Percentiles rank a stretch among this genome's conserved stretches.
These are phyloP conservation scores for Reticulitermes lucifugus DNA, from an alignment of 2,888 invertebrate species.

Conservation along the genomic window DNA sequence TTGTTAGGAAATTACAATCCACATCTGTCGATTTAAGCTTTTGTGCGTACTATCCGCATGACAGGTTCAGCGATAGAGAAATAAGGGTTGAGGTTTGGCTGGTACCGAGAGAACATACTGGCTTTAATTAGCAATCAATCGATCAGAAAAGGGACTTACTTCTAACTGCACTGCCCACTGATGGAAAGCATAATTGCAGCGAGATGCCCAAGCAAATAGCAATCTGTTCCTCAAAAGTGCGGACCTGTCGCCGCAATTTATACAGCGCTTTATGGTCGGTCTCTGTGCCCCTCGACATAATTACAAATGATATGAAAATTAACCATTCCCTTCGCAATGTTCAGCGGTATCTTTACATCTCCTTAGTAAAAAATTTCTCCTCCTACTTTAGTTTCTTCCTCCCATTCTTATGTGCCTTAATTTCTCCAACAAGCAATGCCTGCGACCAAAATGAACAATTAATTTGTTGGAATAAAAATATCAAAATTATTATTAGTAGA, in stretches of 20 bases:
- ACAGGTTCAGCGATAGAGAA: neutral
- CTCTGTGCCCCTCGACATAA: neutral
- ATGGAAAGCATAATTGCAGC: neutral
- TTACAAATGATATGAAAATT: neutral
- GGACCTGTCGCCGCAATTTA: neutral
- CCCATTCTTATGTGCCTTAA: no score
- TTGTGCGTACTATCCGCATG: neutral
- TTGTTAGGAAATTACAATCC: neutral
- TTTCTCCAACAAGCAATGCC: no score
- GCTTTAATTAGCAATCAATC: neutral
- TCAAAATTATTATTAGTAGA: no score
- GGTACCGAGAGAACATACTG: neutral
- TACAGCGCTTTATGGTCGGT: no score
- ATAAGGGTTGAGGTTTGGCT: neutral
- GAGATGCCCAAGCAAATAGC: neutral
- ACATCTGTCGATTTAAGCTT: constrained; percentile 8
- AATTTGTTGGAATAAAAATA: no score
- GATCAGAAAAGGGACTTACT: neutral
- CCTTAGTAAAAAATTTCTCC: neutral
- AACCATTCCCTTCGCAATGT: neutral
- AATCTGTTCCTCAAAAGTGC: neutral
- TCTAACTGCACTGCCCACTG: neutral
- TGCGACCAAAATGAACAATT: no score
- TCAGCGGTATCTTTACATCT: neutral
- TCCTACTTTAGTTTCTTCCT: neutral